phyloP scores from a whole-genome alignment of 2,888 invertebrate species.

The Scaeva pyrastri region DNA sequence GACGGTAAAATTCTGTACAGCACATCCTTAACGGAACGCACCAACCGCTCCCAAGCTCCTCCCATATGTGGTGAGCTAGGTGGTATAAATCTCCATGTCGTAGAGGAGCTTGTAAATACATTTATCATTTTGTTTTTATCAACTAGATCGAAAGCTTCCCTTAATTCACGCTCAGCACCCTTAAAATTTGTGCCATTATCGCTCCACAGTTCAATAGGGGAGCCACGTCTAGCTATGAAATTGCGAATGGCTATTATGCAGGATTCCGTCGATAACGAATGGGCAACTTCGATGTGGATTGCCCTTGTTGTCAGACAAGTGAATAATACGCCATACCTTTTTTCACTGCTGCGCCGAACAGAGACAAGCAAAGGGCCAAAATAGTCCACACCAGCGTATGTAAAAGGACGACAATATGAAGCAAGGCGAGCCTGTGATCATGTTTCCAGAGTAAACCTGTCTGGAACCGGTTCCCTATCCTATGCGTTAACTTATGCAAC shows the following conservation, averaged over 20 bases:
- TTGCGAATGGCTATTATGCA: slow-evolving; percentile 57
- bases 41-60: not conserved
- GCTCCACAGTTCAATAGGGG: no score
- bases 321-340: slow-evolving; percentile 57
- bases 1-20: not conserved
- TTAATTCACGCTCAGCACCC: no score
- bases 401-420: not conserved
- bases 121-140: slow-evolving; percentile 39
- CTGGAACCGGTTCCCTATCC: slow-evolving; percentile 16
- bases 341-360: slow-evolving; percentile 48
- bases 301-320: slow-evolving; percentile 62
- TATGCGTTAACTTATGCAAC: not conserved
- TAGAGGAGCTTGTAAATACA: slow-evolving; percentile 45
- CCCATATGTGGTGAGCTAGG: not conserved
- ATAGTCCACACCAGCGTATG: slow-evolving; percentile 13
- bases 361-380: slow-evolving; percentile 44
- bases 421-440: not conserved
- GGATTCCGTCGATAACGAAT: slow-evolving; percentile 43
- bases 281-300: slow-evolving; percentile 56
- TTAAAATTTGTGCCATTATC: no score
- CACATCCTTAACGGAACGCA: slow-evolving; percentile 1
- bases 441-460: slow-evolving; percentile 12
- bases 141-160: not conserved
- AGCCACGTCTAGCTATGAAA: slow-evolving; percentile 45
- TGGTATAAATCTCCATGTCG: slow-evolving; percentile 50